These are phyloP conservation scores for Macrobrachium rosenbergii DNA, from an alignment of 1,140 invertebrate genomes.

Conservation along the genomic window DNA sequence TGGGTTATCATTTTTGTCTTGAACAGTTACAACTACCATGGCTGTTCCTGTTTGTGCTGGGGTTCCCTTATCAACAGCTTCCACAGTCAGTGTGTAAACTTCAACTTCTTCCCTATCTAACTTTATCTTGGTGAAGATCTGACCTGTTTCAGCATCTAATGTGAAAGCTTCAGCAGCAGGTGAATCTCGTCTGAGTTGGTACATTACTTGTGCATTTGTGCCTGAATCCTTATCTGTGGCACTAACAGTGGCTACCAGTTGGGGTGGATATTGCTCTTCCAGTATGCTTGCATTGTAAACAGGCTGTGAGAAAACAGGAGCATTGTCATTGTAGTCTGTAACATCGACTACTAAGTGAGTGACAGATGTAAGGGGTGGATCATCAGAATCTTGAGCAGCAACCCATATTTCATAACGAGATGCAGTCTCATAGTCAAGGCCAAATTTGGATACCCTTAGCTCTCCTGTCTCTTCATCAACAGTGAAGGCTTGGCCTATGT, in stretches of 20 bases:
- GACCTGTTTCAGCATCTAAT: slow-evolving; percentile 84
- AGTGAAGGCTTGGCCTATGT: slow-evolving; percentile 85
- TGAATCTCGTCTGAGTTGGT: slow-evolving; percentile 78
- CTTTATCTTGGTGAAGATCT: slow-evolving; percentile 85
- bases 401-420: slow-evolving; percentile 92
- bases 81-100: slow-evolving; percentile 85
- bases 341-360: slow-evolving; percentile 84
- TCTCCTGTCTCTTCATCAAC: slow-evolving; percentile 85
- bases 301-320: slow-evolving; percentile 83
- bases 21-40: slow-evolving; percentile 85
- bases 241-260: slow-evolving; percentile 81
- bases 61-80: slow-evolving; percentile 88
- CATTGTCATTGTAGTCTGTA: slow-evolving; percentile 92
- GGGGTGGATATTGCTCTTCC: slow-evolving; percentile 88
- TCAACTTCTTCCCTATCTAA: slow-evolving; percentile 91
- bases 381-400: slow-evolving; percentile 88
- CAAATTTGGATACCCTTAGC: slow-evolving; percentile 80
- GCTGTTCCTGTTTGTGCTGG: slow-evolving; percentile 86
- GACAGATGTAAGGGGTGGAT: slow-evolving; percentile 81
- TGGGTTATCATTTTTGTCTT: slow-evolving; percentile 96
- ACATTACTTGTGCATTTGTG: slow-evolving; percentile 87
- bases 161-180: slow-evolving; percentile 79
- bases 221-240: slow-evolving; percentile 90
- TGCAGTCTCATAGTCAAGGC: slow-evolving; percentile 90
- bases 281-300: slow-evolving; percentile 87